Evolutionary conservation across 2,888 invertebrate species (phyloP).

Genomic region (Heliconius charithonia): DNA sequence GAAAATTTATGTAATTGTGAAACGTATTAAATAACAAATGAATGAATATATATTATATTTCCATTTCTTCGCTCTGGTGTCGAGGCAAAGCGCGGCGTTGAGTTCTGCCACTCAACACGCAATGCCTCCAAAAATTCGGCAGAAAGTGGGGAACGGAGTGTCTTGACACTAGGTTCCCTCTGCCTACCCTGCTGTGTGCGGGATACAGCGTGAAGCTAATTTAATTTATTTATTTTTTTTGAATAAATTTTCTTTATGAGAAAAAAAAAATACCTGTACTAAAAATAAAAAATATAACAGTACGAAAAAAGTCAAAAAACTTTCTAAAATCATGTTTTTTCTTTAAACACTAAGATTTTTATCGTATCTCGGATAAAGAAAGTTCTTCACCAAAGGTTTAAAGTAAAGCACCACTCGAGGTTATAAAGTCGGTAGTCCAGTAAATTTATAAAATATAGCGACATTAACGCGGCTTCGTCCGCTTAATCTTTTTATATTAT

Average conservation of each 20-base stretch:
- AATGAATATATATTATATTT: too few relatives aligned
- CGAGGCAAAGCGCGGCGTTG: too few relatives aligned
- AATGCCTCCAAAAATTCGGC: too few relatives aligned
- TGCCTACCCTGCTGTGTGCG: too few relatives aligned
- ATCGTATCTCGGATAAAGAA: constrained; percentile 26
- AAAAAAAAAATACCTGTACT: background rate
- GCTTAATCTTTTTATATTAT: background rate
- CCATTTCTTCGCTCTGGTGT: too few relatives aligned
- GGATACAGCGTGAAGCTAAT: too few relatives aligned
- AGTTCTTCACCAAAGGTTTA: constrained; percentile 32
- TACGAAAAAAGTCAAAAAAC: background rate
- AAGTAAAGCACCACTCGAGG: constrained; percentile 30
- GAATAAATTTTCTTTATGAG: background rate
- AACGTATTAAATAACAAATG: background rate
- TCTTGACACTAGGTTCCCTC: too few relatives aligned
- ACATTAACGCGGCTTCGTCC: too few relatives aligned
- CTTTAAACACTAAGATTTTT: constrained; percentile 18
- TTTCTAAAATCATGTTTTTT: constrained; percentile 9
- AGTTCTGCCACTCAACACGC: too few relatives aligned
- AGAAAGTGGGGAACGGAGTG: too few relatives aligned
- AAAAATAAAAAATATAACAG: background rate
- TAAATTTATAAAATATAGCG: background rate
- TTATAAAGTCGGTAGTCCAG: constrained; percentile 13
- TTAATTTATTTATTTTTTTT: too few relatives aligned
- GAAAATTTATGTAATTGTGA: background rate